Percentiles rank a stretch among this genome's conserved stretches.
These are phyloP conservation scores for Chauna torquata DNA, from an alignment of 2,113 vertebrate genomes.

Conservation along the genomic window DNA sequence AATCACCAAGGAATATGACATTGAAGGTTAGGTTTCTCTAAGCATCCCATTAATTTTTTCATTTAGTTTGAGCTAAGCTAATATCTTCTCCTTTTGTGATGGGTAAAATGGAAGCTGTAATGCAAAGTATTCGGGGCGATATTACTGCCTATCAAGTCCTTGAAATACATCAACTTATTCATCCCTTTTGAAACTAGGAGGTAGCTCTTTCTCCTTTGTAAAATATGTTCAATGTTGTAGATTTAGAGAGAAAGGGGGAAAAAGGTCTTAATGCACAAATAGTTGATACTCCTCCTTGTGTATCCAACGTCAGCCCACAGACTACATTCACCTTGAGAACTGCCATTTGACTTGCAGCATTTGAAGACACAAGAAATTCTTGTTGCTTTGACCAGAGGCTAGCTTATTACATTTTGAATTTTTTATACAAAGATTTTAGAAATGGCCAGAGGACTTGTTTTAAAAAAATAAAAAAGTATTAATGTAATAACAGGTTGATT, in stretches of 20 bases:
- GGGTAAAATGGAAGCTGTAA: constrained; percentile 6
- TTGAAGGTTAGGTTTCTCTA: not conserved
- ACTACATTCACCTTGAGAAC: not conserved
- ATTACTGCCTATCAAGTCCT: not conserved
- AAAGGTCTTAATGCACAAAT: not conserved
- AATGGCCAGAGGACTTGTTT: not conserved
- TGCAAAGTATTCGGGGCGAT: not conserved
- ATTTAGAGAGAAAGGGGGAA: not conserved
- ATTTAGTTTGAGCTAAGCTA: not conserved
- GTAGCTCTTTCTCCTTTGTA: not conserved
- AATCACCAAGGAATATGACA: not conserved
- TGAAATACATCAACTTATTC: constrained; percentile 35
- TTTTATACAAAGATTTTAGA: not conserved
- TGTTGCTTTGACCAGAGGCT: not conserved
- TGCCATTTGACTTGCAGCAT: not conserved
- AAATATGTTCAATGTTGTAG: not conserved
- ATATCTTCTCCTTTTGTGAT: constrained; percentile 10
- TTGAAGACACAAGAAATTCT: not conserved
- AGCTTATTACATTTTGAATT: not conserved
- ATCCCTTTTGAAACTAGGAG: not conserved
- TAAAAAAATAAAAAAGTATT: not conserved
- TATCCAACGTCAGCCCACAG: not conserved
- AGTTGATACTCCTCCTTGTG: not conserved
- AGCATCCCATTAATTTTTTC: constrained; percentile 21
- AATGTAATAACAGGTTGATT: not conserved